A percentile compares a stretch with the other conserved stretches of the same genome.
Evolutionary conservation across 2,888 invertebrate genomes (phyloP).

Genomic region (Sicus ferrugineus): DNA sequence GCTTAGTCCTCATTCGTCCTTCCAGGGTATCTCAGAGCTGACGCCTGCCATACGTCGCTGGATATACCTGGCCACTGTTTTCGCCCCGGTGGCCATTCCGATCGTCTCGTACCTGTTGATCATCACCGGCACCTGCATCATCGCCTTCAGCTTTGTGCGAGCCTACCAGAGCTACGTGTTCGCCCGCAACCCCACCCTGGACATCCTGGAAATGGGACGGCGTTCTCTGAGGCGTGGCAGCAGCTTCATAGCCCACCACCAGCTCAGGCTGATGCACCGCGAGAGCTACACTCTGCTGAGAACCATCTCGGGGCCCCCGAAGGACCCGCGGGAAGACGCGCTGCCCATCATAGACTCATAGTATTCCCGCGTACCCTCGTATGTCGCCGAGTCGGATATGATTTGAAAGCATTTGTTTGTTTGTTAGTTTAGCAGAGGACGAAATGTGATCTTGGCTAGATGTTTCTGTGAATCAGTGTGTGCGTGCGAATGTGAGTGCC

Average conservation of each 20-base stretch:
- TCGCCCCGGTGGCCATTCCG: constrained; percentile 77
- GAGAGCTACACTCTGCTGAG: constrained; percentile 61
- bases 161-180: constrained; percentile 80
- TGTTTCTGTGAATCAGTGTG: background rate
- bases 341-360: constrained; percentile 54
- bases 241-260: constrained; percentile 62
- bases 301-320: constrained; percentile 48
- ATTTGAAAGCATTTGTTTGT: constrained; percentile 14
- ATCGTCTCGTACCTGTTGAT: constrained; percentile 77
- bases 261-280: constrained; percentile 56
- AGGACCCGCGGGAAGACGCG: constrained; percentile 48
- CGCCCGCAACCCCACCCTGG: constrained; percentile 71
- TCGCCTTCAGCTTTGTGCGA: constrained; percentile 74
- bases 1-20: constrained; percentile 1
- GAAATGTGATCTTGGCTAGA: background rate
- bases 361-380: constrained; percentile 35
- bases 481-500: background rate
- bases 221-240: constrained; percentile 74
- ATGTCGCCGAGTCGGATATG: constrained; percentile 30
- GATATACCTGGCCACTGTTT: constrained; percentile 81
- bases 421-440: background rate
- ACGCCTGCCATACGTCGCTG: constrained; percentile 81
- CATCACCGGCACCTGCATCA: constrained; percentile 71
- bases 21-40: constrained; percentile 78
- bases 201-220: constrained; percentile 80